Base-by-base conservation (phyloP, 2,113 vertebrate genomes). In the Bathybates hornii region DNA sequence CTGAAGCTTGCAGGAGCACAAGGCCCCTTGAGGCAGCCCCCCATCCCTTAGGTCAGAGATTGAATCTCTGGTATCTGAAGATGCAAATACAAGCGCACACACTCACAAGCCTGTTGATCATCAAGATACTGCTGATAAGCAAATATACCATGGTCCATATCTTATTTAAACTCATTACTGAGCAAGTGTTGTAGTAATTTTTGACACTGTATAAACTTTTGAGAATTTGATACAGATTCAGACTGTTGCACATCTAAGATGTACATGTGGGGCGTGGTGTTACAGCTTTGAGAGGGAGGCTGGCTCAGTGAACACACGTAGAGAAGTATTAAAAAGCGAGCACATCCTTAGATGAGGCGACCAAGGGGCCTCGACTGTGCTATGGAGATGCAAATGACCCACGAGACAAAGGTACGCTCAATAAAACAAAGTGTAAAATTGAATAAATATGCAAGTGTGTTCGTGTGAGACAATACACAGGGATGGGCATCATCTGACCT, bases 321-420 rank as follows among this genome's bases (percentile, higher is more conserved):
- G 38, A 11, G 57, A 82, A 43, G 76, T 71, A 29, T 19, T 43
- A 81, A 59, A 41, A 45, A 50, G 38, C 14, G 5, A 41, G 24
- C 41, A 14, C n/a, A 66, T 52, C 45, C 17, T n/a, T 78, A n/a
- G 1, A 78, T 14, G 53, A 87, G 45, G 76, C 82, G 80, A 81
- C 68, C 6, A 24, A 29, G 48, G 71, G 14, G 76, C 14, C 27
- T 38, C 32, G 19, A 52, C 34, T 53, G 79, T 11, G 57, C 79
- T 52, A 91, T 88, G 89, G 81, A 91, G 32, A 95, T 91, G 86
- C 90, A 92, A 94, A 94, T 90, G 36, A 92, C 57, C 83, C 56
- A 7, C 2, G 54, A 87, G 89, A 88, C 82, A 90, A 89, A 82
- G 71, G 16, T 41, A 41, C 11, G 19, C 43, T 34, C 12, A 19